Evolutionary conservation across 2,888 invertebrate species (phyloP).

Genomic region (Dicranocentrus wangi): DNA sequence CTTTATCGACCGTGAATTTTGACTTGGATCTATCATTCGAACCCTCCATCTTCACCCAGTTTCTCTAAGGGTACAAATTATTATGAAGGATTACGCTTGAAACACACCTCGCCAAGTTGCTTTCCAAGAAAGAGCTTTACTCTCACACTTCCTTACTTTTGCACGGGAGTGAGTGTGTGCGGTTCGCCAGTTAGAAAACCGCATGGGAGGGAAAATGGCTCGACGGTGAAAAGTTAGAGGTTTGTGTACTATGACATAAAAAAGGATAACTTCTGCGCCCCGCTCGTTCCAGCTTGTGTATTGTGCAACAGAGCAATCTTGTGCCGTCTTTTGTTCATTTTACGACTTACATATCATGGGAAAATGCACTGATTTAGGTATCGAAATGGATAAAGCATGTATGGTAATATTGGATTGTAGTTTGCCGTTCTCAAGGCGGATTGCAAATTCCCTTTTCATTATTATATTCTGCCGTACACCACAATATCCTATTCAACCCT

Average conservation of each 20-base stretch:
- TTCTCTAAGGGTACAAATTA: not conserved
- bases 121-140: not conserved
- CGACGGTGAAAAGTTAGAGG: too few relatives aligned
- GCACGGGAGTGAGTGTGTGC: not conserved
- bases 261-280: not conserved
- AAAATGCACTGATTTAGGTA: not conserved
- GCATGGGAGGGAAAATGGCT: conserved; percentile 7
- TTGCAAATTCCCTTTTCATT: too few relatives aligned
- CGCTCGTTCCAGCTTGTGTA: not conserved
- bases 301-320: not conserved
- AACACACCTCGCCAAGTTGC: not conserved
- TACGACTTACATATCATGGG: not conserved
- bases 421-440: too few relatives aligned
- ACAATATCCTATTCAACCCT: too few relatives aligned
- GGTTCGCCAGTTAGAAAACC: conserved; percentile 13
- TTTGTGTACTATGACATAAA: not conserved
- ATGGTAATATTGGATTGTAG: too few relatives aligned
- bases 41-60: not conserved
- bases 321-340: not conserved
- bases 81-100: not conserved
- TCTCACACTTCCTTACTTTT: not conserved
- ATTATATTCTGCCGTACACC: too few relatives aligned
- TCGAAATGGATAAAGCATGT: not conserved
- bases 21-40: conserved; percentile 20
- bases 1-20: conserved; percentile 20